Conservation (phyloP, 2,888 invertebrate species). For the Andrena chrysosceles region DNA sequence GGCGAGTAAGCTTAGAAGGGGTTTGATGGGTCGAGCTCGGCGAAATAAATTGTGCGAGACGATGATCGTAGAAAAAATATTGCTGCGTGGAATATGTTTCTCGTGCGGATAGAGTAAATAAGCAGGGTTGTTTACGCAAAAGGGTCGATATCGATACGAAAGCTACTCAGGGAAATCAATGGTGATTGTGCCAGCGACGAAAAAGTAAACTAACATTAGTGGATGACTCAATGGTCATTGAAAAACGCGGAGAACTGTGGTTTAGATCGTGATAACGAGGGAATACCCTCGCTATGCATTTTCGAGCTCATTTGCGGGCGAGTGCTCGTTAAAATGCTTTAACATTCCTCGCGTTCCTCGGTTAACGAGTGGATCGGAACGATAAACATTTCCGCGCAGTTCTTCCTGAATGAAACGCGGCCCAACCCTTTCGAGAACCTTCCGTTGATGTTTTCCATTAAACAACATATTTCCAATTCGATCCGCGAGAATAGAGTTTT, state of each 20-base stretch:
- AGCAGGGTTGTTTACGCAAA: not conserved
- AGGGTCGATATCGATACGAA: not conserved
- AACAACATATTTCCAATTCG: not conserved
- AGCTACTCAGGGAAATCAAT: not conserved
- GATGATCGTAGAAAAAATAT: not conserved
- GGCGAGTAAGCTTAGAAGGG: not conserved
- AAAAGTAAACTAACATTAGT: slow-evolving; percentile 34
- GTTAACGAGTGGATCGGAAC: not conserved
- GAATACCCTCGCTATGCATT: slow-evolving; percentile 31
- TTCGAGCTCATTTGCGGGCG: slow-evolving; percentile 19
- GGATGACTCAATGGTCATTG: slow-evolving; percentile 34
- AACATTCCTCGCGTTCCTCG: slow-evolving; percentile 23
- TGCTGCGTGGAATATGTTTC: too few relatives aligned
- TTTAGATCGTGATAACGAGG: slow-evolving; percentile 37
- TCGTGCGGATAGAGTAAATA: not conserved
- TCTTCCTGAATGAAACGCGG: not conserved
- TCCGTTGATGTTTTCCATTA: not conserved
- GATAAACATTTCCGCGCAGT: not conserved
- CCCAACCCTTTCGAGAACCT: too few relatives aligned
- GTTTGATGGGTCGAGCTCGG: not conserved
- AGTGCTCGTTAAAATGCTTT: slow-evolving; percentile 40
- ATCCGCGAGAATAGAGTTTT: not conserved
- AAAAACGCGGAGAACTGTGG: slow-evolving; percentile 16
- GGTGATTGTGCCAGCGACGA: slow-evolving; percentile 23
- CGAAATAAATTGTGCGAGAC: not conserved